Evolutionary conservation across 2,888 invertebrate genomes (phyloP).

Genomic region (Lucinisca nassula): DNA sequence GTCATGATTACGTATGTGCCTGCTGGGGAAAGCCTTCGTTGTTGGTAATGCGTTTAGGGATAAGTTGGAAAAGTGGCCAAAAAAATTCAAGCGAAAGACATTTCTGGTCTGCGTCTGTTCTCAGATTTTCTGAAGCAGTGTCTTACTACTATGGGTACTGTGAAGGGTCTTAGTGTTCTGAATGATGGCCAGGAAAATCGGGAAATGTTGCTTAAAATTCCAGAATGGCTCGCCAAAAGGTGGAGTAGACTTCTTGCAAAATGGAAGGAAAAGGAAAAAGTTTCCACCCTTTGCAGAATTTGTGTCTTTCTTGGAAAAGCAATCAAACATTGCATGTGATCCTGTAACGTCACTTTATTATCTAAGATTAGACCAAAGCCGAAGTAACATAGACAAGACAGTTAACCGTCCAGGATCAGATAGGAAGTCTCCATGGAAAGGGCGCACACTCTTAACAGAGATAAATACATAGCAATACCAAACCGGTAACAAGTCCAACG

Average conservation of each 20-base stretch:
- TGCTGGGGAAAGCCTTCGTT: too few species aligned
- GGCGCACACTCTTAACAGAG: too few species aligned
- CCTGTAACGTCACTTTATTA: constrained; percentile 59
- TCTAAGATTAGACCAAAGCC: too few species aligned
- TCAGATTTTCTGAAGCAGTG: constrained; percentile 51
- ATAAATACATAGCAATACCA: background rate
- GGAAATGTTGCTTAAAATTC: constrained; percentile 48
- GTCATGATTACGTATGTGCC: too few species aligned
- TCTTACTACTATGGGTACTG: constrained; percentile 22
- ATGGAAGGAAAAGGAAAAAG: constrained; percentile 1
- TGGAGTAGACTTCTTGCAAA: constrained; percentile 32
- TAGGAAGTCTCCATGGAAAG: background rate
- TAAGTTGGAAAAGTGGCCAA: constrained; percentile 58
- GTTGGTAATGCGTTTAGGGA: constrained; percentile 58
- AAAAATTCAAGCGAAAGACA: constrained; percentile 30
- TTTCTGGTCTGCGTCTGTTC: constrained; percentile 26
- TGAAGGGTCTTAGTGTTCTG: constrained; percentile 17
- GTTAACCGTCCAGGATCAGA: background rate
- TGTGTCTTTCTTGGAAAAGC: constrained; percentile 55
- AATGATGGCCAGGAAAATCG: constrained; percentile 60
- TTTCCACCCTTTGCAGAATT: constrained; percentile 57
- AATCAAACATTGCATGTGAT: constrained; percentile 66
- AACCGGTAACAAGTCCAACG: background rate
- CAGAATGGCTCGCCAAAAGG: constrained; percentile 38
- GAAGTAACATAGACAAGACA: too few species aligned